Conservation (phyloP, 2,113 vertebrate genomes). For the Puffinus mauretanicus region DNA sequence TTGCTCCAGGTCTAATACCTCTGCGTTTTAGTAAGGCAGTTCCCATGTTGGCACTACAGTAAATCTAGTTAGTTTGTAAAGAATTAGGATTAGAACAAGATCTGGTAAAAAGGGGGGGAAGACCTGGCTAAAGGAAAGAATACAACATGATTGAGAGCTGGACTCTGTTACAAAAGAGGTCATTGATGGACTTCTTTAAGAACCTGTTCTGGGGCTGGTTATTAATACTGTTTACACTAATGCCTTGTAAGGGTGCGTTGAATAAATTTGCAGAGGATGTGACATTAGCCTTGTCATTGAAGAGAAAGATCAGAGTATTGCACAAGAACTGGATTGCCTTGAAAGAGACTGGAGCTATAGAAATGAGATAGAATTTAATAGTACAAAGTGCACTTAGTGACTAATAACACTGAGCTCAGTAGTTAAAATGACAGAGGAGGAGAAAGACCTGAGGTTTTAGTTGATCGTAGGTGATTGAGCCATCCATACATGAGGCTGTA, state of each 20-base stretch:
- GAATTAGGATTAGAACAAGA: not conserved
- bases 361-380: conserved; percentile 9
- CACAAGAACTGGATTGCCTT: not conserved
- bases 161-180: not conserved
- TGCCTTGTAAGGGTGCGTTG: not conserved
- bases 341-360: conserved; percentile 11
- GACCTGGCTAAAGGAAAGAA: not conserved
- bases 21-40: not conserved
- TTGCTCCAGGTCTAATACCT: not conserved
- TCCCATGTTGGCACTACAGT: not conserved
- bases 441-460: not conserved
- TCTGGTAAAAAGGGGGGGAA: not conserved
- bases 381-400: conserved; percentile 29
- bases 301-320: not conserved
- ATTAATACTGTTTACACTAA: not conserved
- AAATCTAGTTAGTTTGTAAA: not conserved
- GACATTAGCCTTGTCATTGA: not conserved
- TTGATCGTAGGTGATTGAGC: conserved; percentile 21
- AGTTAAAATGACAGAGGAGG: conserved; percentile 21
- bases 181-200: not conserved
- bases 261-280: conserved; percentile 12
- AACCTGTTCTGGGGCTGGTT: not conserved
- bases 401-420: conserved; percentile 27
- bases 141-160: not conserved
- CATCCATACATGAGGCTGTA: not conserved